Evolutionary conservation across 2,888 invertebrate species (phyloP), one percentile per base, ranked within the genome.

Genomic region (Cryptosula pallasiana): DNA sequence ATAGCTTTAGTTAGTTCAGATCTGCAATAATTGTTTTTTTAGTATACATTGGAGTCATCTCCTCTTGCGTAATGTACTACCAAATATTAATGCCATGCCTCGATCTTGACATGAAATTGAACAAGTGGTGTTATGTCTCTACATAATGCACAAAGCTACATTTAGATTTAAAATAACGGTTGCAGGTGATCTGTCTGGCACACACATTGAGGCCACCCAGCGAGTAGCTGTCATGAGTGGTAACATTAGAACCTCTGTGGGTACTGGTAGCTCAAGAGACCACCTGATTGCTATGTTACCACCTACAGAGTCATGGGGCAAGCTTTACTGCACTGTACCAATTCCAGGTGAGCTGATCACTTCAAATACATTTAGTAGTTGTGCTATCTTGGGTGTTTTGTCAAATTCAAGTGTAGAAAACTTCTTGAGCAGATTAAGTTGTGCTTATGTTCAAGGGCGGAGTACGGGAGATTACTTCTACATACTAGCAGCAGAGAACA

Each of bases 251-350:
- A 76, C 78, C 1, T 75, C 76, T 27, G 77, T 81, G 0, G 73
- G 72, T 0, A 73, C 73, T 32, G 69, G 74, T 2, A 75, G 34
- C n/a, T 69, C 70, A 73, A 75, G 76, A 1, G 81, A 81, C 73
- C 81, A 81, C 72, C 74, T 81, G 55, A 76, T 78, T 1, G 80
- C 79, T 70, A 77, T 78, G 75, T 54, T 81, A 63, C 75, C 76
- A 9, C 78, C 81, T 0, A 72, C 78, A 0, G 76, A 77, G 57
- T 77, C 77, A 32, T 81, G 81, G 81, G 81, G 81, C 13, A 76
- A 75, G 35, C 71, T 76, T 54, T 81, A 79, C 75, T 74, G 78
- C 34, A 77, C 78, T 3, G 79, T 78, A 1, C 79, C 79, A 20
- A 77, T 80, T 9, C 78, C 80, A 1, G 76, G 75, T 55, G 73